Conservation (phyloP, 2,113 vertebrate species). For the Orcinus orca region DNA sequence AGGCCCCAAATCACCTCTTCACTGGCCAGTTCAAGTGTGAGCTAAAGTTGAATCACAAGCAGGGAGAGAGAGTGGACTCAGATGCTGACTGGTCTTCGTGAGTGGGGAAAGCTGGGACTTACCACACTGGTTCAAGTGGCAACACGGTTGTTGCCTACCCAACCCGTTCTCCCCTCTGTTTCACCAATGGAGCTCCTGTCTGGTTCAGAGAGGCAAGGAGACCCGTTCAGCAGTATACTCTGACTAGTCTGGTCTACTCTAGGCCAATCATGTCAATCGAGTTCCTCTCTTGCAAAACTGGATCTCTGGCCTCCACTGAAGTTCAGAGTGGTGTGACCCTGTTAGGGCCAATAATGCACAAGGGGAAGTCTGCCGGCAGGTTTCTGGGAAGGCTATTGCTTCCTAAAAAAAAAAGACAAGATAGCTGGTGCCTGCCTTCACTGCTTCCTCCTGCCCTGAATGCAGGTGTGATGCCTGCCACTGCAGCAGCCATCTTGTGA, state of each 20-base stretch:
- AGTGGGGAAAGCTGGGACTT: background rate
- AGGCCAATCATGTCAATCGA: background rate
- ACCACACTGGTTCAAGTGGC: background rate
- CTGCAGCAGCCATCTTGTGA: background rate
- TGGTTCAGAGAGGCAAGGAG: background rate
- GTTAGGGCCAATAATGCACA: background rate
- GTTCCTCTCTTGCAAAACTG: background rate
- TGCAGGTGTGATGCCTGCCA: background rate
- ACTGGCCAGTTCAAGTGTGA: background rate
- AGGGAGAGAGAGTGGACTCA: background rate
- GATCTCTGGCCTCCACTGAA: background rate
- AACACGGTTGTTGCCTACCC: background rate
- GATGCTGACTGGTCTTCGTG: background rate
- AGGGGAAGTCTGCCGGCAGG: background rate
- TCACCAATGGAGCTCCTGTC: background rate
- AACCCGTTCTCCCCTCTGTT: background rate
- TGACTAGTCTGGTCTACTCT: background rate
- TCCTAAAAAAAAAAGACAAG: background rate
- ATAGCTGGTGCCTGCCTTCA: background rate
- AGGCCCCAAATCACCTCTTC: background rate
- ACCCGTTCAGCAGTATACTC: background rate
- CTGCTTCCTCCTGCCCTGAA: background rate
- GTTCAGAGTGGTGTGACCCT: background rate
- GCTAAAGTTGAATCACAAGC: background rate
- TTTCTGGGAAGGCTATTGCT: background rate